Conservation (phyloP, 2,113 vertebrate species). For the Marmota monax region DNA sequence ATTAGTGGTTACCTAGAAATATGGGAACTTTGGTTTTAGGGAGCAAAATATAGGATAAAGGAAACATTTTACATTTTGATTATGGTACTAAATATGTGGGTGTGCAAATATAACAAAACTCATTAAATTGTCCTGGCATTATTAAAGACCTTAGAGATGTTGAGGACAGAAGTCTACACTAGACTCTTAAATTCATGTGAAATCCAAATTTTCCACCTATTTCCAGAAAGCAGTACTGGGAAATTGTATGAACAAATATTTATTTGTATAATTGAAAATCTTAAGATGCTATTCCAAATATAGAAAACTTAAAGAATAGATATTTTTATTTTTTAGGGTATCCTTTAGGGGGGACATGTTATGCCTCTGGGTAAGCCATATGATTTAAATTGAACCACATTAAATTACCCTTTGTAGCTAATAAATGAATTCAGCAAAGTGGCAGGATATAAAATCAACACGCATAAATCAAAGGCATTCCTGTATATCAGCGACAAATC, state of each 20-base stretch:
- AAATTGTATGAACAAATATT: background rate
- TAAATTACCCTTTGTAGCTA: background rate
- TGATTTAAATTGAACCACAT: background rate
- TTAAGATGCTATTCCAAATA: constrained; percentile 34
- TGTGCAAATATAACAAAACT: background rate
- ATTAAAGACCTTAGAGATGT: background rate
- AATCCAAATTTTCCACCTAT: constrained; percentile 12
- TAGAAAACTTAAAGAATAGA: background rate
- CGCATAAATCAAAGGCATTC: too few relatives aligned
- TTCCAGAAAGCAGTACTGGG: background rate
- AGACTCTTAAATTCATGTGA: background rate
- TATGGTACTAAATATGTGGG: background rate
- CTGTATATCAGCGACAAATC: too few relatives aligned
- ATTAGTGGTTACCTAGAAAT: background rate
- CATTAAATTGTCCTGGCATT: background rate
- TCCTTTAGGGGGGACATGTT: background rate
- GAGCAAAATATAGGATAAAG: background rate
- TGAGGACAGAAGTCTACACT: background rate
- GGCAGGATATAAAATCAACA: too few relatives aligned
- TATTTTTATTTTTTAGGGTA: background rate
- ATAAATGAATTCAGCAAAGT: too few relatives aligned
- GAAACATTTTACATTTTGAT: background rate
- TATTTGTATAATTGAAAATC: background rate
- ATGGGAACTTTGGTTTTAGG: background rate
- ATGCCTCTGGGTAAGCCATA: background rate